Conservation (phyloP, 2,888 invertebrate genomes). For the Lepetodrilus schrolli region DNA sequence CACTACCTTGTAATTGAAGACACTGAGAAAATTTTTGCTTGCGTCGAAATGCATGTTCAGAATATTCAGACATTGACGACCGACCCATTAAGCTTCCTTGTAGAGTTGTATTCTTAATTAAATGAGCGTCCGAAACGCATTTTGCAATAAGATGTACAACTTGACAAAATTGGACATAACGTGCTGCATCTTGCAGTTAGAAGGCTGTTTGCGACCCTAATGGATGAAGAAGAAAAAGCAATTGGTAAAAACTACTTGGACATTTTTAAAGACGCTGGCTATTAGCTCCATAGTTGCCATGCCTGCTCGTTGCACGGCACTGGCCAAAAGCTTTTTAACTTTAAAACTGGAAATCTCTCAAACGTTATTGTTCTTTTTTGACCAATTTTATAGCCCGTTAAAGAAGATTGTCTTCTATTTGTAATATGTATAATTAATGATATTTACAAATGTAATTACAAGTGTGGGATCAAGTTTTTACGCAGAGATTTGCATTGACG, state of each 20-base stretch:
- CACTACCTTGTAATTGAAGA: not conserved
- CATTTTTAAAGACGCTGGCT: not conserved
- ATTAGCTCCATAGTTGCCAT: not conserved
- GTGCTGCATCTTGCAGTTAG: not conserved
- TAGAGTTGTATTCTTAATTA: not conserved
- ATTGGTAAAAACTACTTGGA: slow-evolving; percentile 25
- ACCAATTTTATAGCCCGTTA: slow-evolving; percentile 15
- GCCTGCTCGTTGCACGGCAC: not conserved
- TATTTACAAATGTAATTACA: slow-evolving; percentile 23
- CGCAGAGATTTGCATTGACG: too few relatives aligned
- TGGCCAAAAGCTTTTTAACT: slow-evolving; percentile 16
- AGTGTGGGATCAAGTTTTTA: not conserved
- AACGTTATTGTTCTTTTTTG: slow-evolving; percentile 14
- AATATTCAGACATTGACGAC: not conserved
- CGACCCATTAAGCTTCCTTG: not conserved
- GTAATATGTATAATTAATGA: slow-evolving; percentile 21
- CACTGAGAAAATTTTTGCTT: not conserved
- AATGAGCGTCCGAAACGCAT: not conserved
- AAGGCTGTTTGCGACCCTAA: not conserved
- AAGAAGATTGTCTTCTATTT: slow-evolving; percentile 17
- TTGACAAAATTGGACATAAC: slow-evolving; percentile 26
- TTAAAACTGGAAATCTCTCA: not conserved
- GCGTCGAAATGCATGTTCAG: slow-evolving; percentile 4
- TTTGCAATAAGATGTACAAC: slow-evolving; percentile 23
- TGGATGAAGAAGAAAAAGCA: slow-evolving; percentile 9